These are phyloP conservation scores for Eupithecia subumbrata DNA, from an alignment of 2,888 invertebrate genomes.

Conservation along the genomic window DNA sequence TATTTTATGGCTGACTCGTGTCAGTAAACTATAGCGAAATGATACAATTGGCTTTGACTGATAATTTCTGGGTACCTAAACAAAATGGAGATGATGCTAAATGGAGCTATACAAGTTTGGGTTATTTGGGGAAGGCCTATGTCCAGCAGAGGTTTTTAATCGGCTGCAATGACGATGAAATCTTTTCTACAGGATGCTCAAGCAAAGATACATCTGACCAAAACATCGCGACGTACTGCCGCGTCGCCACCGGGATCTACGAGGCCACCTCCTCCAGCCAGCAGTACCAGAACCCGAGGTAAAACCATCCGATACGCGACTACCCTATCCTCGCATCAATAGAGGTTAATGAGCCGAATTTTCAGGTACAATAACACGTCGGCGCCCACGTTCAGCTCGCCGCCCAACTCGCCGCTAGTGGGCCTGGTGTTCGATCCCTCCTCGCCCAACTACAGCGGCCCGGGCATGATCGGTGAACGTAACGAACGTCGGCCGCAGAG, in stretches of 20 bases:
- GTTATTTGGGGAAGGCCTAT: neutral
- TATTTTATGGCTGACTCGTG: conserved; percentile 28
- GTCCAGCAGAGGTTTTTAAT: neutral
- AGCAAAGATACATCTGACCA: conserved; percentile 71
- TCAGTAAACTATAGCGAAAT: conserved; percentile 28
- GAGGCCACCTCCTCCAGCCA: conserved; percentile 70
- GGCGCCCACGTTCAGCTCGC: conserved; percentile 77
- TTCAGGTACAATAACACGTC: conserved; percentile 74
- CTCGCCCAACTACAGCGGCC: conserved; percentile 68
- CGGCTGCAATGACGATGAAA: neutral
- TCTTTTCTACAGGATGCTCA: conserved; percentile 55
- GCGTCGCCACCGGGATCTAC: conserved; percentile 71
- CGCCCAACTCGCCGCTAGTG: conserved; percentile 77
- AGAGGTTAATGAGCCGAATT: conserved; percentile 49
- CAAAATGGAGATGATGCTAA: neutral
- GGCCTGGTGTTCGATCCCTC: conserved; percentile 77
- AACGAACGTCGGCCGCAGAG: conserved; percentile 73
- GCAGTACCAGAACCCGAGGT: conserved; percentile 73
- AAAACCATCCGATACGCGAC: conserved; percentile 39
- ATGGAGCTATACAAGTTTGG: neutral
- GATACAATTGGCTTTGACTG: neutral
- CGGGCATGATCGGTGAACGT: conserved; percentile 68
- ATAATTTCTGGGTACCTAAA: neutral
- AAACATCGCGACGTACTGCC: conserved; percentile 72
- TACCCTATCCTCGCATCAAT: conserved; percentile 15